Evolutionary conservation across 1,140 invertebrate genomes (phyloP).

Genomic region (Wiebesia pumilae): DNA sequence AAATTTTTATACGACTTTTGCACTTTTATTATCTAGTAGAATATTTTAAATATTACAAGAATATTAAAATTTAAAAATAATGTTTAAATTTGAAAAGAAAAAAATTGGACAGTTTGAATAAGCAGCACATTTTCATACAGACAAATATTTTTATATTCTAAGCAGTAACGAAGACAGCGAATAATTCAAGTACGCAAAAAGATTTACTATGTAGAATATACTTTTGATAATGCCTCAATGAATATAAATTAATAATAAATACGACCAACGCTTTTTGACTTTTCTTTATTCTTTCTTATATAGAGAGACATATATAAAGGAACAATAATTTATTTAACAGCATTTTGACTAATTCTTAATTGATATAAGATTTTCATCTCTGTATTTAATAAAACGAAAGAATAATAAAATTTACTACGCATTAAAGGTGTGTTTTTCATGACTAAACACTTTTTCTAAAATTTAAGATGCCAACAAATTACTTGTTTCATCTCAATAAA

Average conservation of each 20-base stretch:
- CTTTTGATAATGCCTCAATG: slow-evolving; percentile 13
- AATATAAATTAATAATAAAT: slow-evolving; percentile 55
- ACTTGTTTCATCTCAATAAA: background rate
- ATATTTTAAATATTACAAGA: background rate
- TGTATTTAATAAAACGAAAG: background rate
- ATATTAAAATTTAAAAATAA: too few relatives aligned
- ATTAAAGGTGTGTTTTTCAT: background rate
- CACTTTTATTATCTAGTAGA: background rate
- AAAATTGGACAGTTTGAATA: too few relatives aligned
- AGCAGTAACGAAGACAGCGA: too few relatives aligned
- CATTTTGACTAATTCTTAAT: background rate
- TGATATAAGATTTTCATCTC: background rate
- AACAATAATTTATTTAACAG: background rate
- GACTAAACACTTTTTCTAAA: background rate
- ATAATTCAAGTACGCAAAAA: background rate
- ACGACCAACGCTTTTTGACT: slow-evolving; percentile 53
- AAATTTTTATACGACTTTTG: background rate
- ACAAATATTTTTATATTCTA: too few relatives aligned
- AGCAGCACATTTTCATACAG: too few relatives aligned
- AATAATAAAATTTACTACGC: too few relatives aligned
- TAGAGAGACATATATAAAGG: background rate
- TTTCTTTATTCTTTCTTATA: background rate
- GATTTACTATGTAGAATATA: background rate
- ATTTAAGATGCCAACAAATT: background rate
- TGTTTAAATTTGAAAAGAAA: too few relatives aligned